phyloP scores from a whole-genome alignment of 2,888 invertebrate genomes.

The Dynastes hyllus region DNA sequence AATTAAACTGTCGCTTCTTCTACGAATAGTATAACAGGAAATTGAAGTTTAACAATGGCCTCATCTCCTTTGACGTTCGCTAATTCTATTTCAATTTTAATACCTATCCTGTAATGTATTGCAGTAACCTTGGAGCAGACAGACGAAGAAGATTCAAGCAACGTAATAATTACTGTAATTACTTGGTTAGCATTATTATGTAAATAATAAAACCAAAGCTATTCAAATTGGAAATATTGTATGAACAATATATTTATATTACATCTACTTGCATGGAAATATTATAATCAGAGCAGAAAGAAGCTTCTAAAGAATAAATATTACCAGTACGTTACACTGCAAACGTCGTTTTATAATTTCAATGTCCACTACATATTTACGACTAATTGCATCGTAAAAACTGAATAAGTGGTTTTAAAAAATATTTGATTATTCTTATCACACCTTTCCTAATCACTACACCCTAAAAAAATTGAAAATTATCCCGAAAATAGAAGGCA shows the following conservation, averaged over 20 bases:
- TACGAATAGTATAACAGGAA: slow-evolving; percentile 39
- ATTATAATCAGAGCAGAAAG: neutral
- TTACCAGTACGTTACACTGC: no score
- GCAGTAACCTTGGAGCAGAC: slow-evolving; percentile 26
- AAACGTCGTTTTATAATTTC: no score
- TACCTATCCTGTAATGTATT: slow-evolving; percentile 29
- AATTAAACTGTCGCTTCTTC: slow-evolving; percentile 6
- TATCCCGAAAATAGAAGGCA: no score
- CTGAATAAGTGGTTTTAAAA: no score
- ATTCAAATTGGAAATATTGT: no score
- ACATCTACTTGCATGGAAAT: neutral
- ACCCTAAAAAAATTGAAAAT: no score
- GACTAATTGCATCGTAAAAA: no score
- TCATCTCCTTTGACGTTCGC: slow-evolving; percentile 28
- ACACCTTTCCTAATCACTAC: no score
- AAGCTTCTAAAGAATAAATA: no score
- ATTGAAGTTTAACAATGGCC: slow-evolving; percentile 40
- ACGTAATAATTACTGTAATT: slow-evolving; percentile 39
- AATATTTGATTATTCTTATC: no score
- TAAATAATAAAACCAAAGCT: neutral
- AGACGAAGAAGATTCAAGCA: slow-evolving; percentile 17
- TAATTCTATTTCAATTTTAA: slow-evolving; percentile 34
- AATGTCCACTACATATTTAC: no score
- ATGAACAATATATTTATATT: no score
- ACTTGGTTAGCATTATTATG: neutral